These are phyloP conservation scores for Rhingia campestris DNA, from an alignment of 2,888 invertebrate genomes.

Conservation along the genomic window DNA sequence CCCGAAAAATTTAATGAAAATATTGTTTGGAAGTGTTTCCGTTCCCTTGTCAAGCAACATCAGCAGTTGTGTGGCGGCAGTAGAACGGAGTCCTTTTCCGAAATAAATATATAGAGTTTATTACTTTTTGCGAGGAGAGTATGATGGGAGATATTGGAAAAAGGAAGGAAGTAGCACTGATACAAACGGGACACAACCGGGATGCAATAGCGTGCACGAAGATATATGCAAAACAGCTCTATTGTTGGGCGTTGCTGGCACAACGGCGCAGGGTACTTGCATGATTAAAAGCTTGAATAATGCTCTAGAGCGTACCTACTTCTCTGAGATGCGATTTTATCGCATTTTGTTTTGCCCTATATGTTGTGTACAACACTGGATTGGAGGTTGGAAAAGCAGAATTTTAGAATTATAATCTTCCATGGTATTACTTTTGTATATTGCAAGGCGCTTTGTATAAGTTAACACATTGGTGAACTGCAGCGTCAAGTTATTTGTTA, in stretches of 20 bases:
- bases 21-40: slow-evolving; percentile 67
- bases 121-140: slow-evolving; percentile 50
- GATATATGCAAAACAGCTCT: slow-evolving; percentile 47
- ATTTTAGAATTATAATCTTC: slow-evolving; percentile 37
- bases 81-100: slow-evolving; percentile 55
- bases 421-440: slow-evolving; percentile 62
- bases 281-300: slow-evolving; percentile 72
- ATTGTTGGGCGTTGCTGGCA: slow-evolving; percentile 61
- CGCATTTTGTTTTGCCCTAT: slow-evolving; percentile 9
- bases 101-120: slow-evolving; percentile 58
- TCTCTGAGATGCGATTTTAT: slow-evolving; percentile 58
- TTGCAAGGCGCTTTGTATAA: slow-evolving; percentile 64
- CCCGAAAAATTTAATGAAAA: slow-evolving; percentile 65
- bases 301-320: slow-evolving; percentile 58
- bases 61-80: not conserved
- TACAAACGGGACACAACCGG: slow-evolving; percentile 60
- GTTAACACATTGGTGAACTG: no score
- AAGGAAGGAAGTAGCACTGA: slow-evolving; percentile 63
- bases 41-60: slow-evolving; percentile 34
- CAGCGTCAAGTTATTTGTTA: no score
- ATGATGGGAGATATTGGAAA: slow-evolving; percentile 21
- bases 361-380: slow-evolving; percentile 7
- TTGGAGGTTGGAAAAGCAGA: slow-evolving; percentile 29
- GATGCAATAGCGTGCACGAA: slow-evolving; percentile 63
- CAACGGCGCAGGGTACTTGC: slow-evolving; percentile 68